These are phyloP conservation scores for Cephus pulcher DNA, from an alignment of 2,888 invertebrate species.

Conservation along the genomic window DNA sequence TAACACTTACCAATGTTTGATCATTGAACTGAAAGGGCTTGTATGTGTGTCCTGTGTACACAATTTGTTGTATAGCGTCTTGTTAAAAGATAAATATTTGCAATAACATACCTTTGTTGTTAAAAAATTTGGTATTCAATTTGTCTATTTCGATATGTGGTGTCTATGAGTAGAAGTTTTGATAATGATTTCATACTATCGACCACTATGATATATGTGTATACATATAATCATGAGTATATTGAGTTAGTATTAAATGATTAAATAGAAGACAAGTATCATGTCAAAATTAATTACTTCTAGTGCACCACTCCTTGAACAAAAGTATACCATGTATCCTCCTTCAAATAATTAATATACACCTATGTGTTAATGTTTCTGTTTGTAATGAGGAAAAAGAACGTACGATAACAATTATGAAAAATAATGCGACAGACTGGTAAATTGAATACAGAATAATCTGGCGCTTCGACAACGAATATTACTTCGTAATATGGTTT, in stretches of 20 bases:
- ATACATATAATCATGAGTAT: too few relatives aligned
- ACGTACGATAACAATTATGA: neutral
- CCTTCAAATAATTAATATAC: neutral
- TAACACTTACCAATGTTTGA: slow-evolving; percentile 18
- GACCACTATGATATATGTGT: too few relatives aligned
- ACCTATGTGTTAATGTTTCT: neutral
- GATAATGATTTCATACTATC: neutral
- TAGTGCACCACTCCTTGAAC: neutral
- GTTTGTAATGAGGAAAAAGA: neutral
- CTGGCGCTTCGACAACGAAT: neutral
- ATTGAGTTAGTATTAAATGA: too few relatives aligned
- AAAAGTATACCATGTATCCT: neutral
- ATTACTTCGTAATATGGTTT: neutral
- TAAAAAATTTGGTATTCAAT: neutral
- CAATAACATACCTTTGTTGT: slow-evolving; percentile 39
- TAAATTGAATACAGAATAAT: neutral
- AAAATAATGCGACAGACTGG: neutral
- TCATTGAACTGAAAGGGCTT: slow-evolving; percentile 34
- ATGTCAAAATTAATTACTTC: neutral
- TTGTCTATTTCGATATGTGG: neutral
- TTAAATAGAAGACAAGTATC: too few relatives aligned
- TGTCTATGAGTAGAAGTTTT: neutral
- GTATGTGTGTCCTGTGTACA: slow-evolving; percentile 54
- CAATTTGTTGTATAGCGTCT: slow-evolving; percentile 59
- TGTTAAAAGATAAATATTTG: slow-evolving; percentile 60